These are phyloP conservation scores for Serilophus lunatus DNA, from an alignment of 2,113 vertebrate genomes.

Conservation along the genomic window DNA sequence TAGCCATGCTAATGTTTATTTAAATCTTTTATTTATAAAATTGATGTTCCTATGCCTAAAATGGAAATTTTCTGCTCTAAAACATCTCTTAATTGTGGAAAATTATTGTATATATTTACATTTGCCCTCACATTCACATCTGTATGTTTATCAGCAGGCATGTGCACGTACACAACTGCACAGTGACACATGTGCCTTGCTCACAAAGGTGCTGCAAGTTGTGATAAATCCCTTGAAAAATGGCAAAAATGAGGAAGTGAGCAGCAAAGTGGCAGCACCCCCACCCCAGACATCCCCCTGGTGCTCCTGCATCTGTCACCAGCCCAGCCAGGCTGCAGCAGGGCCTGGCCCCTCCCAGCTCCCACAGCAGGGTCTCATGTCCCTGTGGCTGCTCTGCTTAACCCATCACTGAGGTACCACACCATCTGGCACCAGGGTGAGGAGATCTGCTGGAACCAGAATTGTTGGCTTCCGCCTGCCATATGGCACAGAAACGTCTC, in stretches of 20 bases:
- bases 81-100: conserved; percentile 14
- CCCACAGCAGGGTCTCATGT: neutral
- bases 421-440: fast-evolving
- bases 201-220: neutral
- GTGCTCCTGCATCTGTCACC: neutral
- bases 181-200: fast-evolving
- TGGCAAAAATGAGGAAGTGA: neutral
- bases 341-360: neutral
- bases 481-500: fast-evolving
- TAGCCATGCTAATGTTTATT: conserved; percentile 47
- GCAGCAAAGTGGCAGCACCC: neutral
- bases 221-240: neutral
- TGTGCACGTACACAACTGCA: fast-evolving
- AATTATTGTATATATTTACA: neutral
- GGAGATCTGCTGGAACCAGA: neutral
- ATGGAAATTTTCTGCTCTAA: conserved; percentile 53
- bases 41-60: conserved; percentile 50
- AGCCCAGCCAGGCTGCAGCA: neutral
- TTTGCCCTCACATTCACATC: neutral
- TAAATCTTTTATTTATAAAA: conserved; percentile 62
- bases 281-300: neutral
- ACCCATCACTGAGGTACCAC: neutral
- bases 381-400: neutral
- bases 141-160: neutral
- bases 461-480: neutral